phyloP scores from a whole-genome alignment of 2,113 vertebrate genomes.

The Litocranius walleri region DNA sequence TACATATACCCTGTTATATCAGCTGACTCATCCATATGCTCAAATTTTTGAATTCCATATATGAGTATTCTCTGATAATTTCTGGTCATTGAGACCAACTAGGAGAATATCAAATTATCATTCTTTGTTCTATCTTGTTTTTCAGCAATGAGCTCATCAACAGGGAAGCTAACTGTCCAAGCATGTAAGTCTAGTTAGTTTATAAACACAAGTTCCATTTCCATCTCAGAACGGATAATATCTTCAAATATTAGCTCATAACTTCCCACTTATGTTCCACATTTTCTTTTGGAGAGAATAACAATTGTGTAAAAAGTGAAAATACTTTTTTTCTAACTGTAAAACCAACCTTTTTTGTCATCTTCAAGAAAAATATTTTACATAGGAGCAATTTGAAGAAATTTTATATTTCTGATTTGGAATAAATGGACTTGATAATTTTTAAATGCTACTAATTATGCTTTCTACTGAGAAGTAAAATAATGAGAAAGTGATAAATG shows the following conservation, averaged over 20 bases:
- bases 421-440: constrained; percentile 28
- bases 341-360: background rate
- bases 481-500: background rate
- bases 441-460: background rate
- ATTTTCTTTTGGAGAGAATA: background rate
- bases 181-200: constrained; percentile 61
- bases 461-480: constrained; percentile 39
- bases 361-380: constrained; percentile 8
- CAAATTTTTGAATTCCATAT: background rate
- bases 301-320: background rate
- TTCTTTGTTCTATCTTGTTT: constrained; percentile 54
- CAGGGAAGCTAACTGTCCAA: constrained; percentile 60
- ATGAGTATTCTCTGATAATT: background rate
- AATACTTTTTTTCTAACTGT: background rate
- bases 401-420: constrained; percentile 32
- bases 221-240: background rate
- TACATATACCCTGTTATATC: background rate
- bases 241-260: constrained; percentile 27
- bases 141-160: constrained; percentile 66
- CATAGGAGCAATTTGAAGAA: background rate
- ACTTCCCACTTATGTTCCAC: background rate
- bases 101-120: constrained; percentile 8
- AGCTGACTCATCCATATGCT: background rate
- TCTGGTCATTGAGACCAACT: background rate
- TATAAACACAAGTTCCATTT: constrained; percentile 41